phyloP scores from a whole-genome alignment of 92 coral and sea anemone species.

The Parazoanthus atlanticus region DNA sequence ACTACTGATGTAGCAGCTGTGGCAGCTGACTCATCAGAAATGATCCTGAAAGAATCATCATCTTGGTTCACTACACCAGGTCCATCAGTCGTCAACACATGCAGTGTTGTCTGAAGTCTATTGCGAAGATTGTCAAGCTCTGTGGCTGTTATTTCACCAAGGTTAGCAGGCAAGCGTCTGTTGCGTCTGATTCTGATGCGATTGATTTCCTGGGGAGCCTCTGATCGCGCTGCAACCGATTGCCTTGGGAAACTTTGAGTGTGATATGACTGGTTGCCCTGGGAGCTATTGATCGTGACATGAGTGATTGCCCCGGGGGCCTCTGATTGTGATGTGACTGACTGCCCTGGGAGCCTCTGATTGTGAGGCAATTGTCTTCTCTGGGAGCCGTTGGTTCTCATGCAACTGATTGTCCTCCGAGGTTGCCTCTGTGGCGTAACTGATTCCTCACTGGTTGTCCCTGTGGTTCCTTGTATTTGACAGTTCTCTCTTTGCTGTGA shows the following conservation, averaged over 20 bases:
- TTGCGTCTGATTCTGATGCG: neutral
- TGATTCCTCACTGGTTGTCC: neutral
- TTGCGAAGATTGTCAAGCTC: conserved; percentile 17
- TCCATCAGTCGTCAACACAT: conserved; percentile 29
- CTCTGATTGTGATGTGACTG: neutral
- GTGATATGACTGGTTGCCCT: neutral
- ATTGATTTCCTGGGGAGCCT: neutral
- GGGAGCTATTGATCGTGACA: too few relatives aligned
- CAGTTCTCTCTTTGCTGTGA: conserved; percentile 4
- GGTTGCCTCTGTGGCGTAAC: too few relatives aligned
- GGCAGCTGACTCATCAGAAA: neutral
- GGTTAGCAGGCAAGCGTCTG: conserved; percentile 4
- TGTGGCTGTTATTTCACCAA: conserved; percentile 10
- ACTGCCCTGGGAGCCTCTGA: too few relatives aligned
- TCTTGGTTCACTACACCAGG: neutral
- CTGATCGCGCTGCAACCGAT: too few relatives aligned
- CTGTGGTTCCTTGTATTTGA: neutral
- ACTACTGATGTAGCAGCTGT: neutral
- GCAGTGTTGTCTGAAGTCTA: conserved; percentile 31
- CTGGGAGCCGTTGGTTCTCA: too few relatives aligned
- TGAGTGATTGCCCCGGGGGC: neutral
- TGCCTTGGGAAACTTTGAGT: too few relatives aligned
- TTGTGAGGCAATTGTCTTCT: neutral
- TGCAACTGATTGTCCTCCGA: neutral
- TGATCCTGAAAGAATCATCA: neutral